A percentile compares a stretch with the other conserved stretches of the same genome.
Conservation (phyloP, 2,888 invertebrate species). For the Osmoderma eremita region DNA sequence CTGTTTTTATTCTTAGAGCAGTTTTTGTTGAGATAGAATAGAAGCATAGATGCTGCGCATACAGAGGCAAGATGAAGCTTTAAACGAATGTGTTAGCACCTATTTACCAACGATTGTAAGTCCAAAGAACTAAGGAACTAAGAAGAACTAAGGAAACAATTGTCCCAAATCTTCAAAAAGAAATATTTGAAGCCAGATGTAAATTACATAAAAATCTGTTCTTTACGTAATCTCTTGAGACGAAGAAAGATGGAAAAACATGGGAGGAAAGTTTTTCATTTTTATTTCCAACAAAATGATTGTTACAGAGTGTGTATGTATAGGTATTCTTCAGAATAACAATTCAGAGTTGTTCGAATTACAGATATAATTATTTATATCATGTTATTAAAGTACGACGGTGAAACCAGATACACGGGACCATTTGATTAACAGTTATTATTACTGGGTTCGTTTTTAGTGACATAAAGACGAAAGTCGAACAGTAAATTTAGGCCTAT, state of each 20-base stretch:
- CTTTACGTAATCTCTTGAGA: too few relatives aligned
- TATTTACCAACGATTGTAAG: too few relatives aligned
- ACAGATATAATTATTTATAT: slow-evolving; percentile 18
- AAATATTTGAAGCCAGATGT: too few relatives aligned
- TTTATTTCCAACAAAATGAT: slow-evolving; percentile 58
- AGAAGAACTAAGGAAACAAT: too few relatives aligned
- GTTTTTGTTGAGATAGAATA: too few relatives aligned
- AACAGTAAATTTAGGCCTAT: slow-evolving; percentile 31
- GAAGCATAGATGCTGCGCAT: too few relatives aligned
- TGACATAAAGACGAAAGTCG: background rate
- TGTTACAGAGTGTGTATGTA: slow-evolving; percentile 43
- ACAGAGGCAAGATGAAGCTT: too few relatives aligned
- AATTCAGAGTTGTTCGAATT: slow-evolving; percentile 27
- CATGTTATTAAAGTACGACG: slow-evolving; percentile 20
- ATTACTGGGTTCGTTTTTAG: slow-evolving; percentile 2
- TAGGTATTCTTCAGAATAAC: slow-evolving; percentile 29
- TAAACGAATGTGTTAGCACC: too few relatives aligned
- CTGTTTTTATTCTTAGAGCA: too few relatives aligned
- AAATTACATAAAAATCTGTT: too few relatives aligned
- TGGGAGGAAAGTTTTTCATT: slow-evolving; percentile 56
- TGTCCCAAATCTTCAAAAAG: too few relatives aligned
- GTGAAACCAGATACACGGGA: slow-evolving; percentile 12
- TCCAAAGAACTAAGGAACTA: too few relatives aligned
- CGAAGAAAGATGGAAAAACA: slow-evolving; percentile 10
- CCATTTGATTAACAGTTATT: slow-evolving; percentile 1